Conservation (phyloP, 2,113 vertebrate species). For the Prochilodus magdalenae region DNA sequence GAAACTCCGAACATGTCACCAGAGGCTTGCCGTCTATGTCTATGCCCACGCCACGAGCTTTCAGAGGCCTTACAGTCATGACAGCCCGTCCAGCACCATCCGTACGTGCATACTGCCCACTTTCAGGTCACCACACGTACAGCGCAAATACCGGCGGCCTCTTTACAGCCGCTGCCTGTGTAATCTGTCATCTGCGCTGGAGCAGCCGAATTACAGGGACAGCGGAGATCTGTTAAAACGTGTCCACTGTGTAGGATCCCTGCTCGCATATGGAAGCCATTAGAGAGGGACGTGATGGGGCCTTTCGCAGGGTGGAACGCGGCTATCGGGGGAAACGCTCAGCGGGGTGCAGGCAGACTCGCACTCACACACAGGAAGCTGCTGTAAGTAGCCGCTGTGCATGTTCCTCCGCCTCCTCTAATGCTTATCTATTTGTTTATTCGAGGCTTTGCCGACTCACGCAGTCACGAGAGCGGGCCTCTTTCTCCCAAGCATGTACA, state of each 20-base stretch:
- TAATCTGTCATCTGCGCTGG: background rate
- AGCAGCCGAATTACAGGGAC: conserved; percentile 1
- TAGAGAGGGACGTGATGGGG: conserved; percentile 37
- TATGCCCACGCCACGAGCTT: no score
- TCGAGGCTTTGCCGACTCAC: background rate
- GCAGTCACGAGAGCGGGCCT: background rate
- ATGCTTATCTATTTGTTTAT: conserved; percentile 34
- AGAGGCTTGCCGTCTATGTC: no score
- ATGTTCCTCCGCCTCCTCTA: conserved; percentile 20
- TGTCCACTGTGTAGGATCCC: conserved; percentile 2
- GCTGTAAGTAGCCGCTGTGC: background rate
- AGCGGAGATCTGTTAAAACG: background rate
- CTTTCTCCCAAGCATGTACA: background rate
- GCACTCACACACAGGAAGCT: conserved; percentile 39
- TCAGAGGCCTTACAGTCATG: no score
- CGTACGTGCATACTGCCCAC: background rate
- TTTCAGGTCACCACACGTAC: background rate
- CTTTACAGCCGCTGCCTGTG: background rate
- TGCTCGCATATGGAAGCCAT: conserved; percentile 45
- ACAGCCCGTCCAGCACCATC: no score
- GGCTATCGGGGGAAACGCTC: conserved; percentile 34
- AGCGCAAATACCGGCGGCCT: background rate
- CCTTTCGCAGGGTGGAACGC: conserved; percentile 24
- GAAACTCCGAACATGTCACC: no score
- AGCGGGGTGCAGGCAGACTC: conserved; percentile 17